These are phyloP conservation scores for Oreochromis grahami DNA, from an alignment of 2,797 vertebrate species.

Conservation along the genomic window DNA sequence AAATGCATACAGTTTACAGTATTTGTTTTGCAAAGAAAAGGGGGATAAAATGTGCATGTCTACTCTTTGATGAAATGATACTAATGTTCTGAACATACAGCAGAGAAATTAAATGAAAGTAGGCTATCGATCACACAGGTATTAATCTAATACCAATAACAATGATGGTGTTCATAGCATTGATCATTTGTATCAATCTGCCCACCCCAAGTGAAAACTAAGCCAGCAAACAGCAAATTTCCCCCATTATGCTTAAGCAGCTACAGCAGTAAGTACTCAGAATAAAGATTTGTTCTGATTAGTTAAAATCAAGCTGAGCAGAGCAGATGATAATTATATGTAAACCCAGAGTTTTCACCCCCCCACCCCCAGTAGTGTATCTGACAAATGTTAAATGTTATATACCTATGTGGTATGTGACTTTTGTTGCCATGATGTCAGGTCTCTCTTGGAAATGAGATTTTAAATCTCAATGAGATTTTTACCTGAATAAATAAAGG, in stretches of 20 bases:
- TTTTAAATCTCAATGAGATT: too few species aligned
- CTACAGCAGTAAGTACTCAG: background rate
- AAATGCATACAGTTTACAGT: background rate
- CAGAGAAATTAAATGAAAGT: background rate
- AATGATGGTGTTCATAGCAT: background rate
- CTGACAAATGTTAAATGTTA: too few species aligned
- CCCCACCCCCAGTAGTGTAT: background rate
- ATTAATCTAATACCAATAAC: background rate
- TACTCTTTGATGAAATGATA: background rate
- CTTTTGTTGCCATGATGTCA: too few species aligned
- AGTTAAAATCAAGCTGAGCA: background rate
- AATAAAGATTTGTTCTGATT: background rate
- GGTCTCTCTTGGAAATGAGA: too few species aligned
- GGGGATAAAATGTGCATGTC: background rate
- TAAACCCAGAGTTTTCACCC: background rate
- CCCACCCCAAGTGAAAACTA: background rate
- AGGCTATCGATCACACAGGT: background rate
- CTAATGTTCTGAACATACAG: background rate
- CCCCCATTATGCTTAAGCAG: background rate
- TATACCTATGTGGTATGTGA: too few species aligned
- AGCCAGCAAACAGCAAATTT: background rate
- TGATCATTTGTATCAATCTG: background rate
- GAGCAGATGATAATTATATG: background rate
- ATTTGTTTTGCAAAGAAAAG: accelerated
- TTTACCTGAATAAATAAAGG: too few species aligned